Evolutionary conservation across 2,797 vertebrate genomes (phyloP), one percentile per base, ranked within the genome.

Genomic region (Holocentrus rufus): DNA sequence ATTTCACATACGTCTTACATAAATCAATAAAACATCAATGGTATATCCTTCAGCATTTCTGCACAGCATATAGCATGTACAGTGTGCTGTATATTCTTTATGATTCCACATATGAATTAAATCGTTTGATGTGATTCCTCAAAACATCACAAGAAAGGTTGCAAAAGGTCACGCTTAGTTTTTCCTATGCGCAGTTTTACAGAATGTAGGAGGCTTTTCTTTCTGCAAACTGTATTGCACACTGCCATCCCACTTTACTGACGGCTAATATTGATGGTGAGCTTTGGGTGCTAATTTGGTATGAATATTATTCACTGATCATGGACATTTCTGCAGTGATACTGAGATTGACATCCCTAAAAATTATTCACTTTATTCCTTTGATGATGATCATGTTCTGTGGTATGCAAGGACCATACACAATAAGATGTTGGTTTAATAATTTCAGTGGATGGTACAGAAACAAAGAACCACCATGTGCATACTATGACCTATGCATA

Each of bases 81-180:
- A 47, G 63, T 4, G 13, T 55, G 53, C 25, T 25, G 25, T 18
- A 47, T 34, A 74, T 67, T 69, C 70, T 36, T 11, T 25, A 63
- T 14, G 30, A 66, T 74, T 62, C 46, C 75, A 56, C 17, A 36
- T 62, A 77, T 79, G 22, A 79, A 77, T 82, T 67, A 67, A 74
- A 67, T 49, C 46, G 59, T 83, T 76, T 77, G 62, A 81, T 74
- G 56, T 76, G 23, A 75, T 59, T n/a, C 5, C 44, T 69, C 42
- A 46, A 72, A 59, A 30, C 2, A 0, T 52, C 27, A 54, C 23
- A 61, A 49, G 20, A 5, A 52, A 78, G 49, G 52, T 70, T 39
- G 20, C 25, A 44, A 15, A 72, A 73, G 68, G 49, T 72, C 64
- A 66, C 10, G 4, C 8, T 47, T 20, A 10, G 62, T 55, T 34